A percentile compares a stretch with the other conserved stretches of the same genome.
Conservation (phyloP, 2,113 vertebrate genomes). For the Lamprotornis superbus region DNA sequence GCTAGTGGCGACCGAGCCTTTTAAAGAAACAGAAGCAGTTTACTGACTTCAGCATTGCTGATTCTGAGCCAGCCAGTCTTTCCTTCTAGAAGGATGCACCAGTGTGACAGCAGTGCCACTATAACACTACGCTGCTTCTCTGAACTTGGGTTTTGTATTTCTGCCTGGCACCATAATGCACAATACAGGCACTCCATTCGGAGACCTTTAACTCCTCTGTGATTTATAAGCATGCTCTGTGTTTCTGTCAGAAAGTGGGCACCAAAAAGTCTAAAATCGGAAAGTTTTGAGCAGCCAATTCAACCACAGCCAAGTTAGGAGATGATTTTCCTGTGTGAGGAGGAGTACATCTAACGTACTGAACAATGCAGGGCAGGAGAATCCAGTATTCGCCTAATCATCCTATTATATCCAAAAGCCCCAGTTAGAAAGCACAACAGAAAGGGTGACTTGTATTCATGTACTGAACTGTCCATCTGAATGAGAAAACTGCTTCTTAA, state of each 20-base stretch:
- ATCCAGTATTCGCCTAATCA: accelerated
- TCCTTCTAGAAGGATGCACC: not conserved
- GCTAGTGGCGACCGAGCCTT: not conserved
- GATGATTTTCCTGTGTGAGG: not conserved
- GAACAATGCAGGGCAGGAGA: not conserved
- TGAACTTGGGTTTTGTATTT: not conserved
- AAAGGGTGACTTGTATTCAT: not conserved
- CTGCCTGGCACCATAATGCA: not conserved
- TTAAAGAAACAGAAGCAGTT: not conserved
- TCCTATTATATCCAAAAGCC: not conserved
- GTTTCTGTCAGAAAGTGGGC: not conserved
- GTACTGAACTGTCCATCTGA: not conserved
- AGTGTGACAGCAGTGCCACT: not conserved
- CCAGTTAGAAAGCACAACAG: not conserved
- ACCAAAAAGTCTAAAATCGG: not conserved
- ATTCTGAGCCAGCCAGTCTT: not conserved
- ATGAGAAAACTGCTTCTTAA: not conserved
- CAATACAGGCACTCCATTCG: not conserved
- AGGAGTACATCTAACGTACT: not conserved
- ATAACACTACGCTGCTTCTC: not conserved
- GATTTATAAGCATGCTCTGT: not conserved
- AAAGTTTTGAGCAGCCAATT: not conserved
- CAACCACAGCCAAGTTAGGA: not conserved
- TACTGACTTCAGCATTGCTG: not conserved
- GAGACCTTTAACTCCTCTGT: not conserved